These are phyloP conservation scores for Rhinichthys klamathensis DNA, from an alignment of 2,113 vertebrate genomes.

Conservation along the genomic window DNA sequence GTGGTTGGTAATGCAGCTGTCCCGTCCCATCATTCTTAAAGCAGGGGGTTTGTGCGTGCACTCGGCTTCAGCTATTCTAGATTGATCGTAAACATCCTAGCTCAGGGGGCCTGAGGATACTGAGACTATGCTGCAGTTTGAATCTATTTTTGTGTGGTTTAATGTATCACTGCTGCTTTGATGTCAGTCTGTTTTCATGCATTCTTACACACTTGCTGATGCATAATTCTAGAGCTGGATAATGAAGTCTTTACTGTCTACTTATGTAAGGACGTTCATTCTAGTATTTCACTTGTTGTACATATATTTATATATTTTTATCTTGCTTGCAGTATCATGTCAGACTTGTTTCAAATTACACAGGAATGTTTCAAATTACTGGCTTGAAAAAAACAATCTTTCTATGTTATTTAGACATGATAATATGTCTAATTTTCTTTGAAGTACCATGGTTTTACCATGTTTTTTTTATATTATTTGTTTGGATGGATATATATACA, in stretches of 20 bases:
- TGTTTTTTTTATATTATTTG: too few species aligned
- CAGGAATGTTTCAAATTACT: too few species aligned
- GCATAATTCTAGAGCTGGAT: not conserved
- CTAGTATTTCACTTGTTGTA: not conserved
- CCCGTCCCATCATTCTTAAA: slow-evolving; percentile 15
- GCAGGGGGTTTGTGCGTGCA: slow-evolving; percentile 12
- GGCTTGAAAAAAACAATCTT: too few species aligned
- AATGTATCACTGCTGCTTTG: not conserved
- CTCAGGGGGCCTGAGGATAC: not conserved
- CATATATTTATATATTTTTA: not conserved
- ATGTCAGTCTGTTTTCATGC: not conserved
- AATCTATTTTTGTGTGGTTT: slow-evolving; percentile 20
- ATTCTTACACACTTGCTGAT: not conserved
- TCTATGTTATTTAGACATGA: too few species aligned
- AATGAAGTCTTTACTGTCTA: not conserved
- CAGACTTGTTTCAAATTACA: too few species aligned
- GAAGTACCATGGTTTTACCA: too few species aligned
- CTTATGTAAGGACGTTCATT: not conserved
- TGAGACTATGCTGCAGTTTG: not conserved
- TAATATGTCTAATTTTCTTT: too few species aligned
- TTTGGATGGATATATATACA: too few species aligned
- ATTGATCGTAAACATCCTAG: slow-evolving; percentile 18
- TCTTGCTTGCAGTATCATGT: not conserved
- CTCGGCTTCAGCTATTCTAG: slow-evolving; percentile 15
- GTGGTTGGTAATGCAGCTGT: slow-evolving; percentile 31